Evolutionary conservation across 2,888 invertebrate species (phyloP).

Genomic region (Neria commutata): DNA sequence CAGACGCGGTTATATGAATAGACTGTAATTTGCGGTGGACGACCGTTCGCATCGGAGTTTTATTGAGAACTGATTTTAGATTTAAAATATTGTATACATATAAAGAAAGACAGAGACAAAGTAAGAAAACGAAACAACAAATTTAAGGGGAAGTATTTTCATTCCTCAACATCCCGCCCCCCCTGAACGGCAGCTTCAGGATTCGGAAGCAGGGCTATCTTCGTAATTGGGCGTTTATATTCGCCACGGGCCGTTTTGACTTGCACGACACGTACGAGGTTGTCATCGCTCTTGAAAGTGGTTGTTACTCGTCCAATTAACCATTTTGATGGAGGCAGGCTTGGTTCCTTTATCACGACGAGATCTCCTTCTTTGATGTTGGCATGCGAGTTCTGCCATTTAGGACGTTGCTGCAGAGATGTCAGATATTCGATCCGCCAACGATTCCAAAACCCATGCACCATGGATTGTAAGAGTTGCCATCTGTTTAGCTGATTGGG

Average conservation of each 20-base stretch:
- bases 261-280: constrained; percentile 23
- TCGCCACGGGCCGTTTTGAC: constrained; percentile 17
- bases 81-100: no score
- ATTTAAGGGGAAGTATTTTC: no score
- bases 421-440: no score
- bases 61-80: no score
- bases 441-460: no score
- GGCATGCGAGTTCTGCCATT: constrained; percentile 18
- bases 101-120: no score
- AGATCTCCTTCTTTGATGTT: constrained; percentile 12
- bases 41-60: no score
- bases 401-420: constrained; percentile 18
- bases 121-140: no score
- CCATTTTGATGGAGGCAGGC: constrained; percentile 28
- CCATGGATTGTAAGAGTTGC: no score
- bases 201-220: constrained; percentile 12
- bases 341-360: constrained; percentile 25
- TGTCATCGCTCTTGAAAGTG: constrained; percentile 17
- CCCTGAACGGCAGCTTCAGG: constrained; percentile 21
- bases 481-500: no score
- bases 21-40: no score
- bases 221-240: constrained; percentile 9
- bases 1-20: no score
- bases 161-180: constrained; percentile 19
- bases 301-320: constrained; percentile 16